Base-by-base conservation (phyloP, 2,797 vertebrate genomes). In the Yasuhikotakia modesta region DNA sequence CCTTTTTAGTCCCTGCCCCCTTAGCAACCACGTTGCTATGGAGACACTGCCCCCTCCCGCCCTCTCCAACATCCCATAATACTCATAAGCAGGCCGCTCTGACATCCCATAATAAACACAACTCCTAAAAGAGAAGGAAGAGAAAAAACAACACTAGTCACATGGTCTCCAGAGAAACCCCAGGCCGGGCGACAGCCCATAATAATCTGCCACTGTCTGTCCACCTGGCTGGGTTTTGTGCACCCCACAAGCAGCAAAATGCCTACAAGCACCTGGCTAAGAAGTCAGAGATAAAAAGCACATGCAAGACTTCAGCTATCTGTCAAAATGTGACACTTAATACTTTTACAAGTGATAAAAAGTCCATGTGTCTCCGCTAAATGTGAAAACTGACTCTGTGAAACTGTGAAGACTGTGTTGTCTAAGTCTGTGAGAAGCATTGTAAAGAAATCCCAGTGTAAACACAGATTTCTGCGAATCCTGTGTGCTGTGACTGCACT, bases 51-150 rank as follows among this genome's bases (percentile, higher is more conserved):
- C 87, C 89, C 80, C 87, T 67, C 83, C 86, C 80, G 46, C 65
- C 61, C 83, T 80, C 83, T 63, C 71, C 1, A 70, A 81, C 92
- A 94, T 91, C 93, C 93, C 93, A 94, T 94, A 94, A 94, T 94
- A 94, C 79, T 93, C 87, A 84, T 73, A 78, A 77, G 85, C 82
- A 90, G 88, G 82, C 78, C 14, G 63, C 79, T 87, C 87, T 90
- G 89, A 88, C 92, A 94, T 94, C 92, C 93, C 93, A 94, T 94
- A 94, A 95, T 94, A 94, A 81, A 66, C 89, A 86, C 89, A 91
- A 91, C 87, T 91, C 87, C 89, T 89, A 90, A 92, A 91, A 92
- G 86, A 92, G 83, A 90, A 87, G 83, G 86, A 83, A 87, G 82
- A 79, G 83, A 83, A 81, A 73, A 80, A 78, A 80, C 67, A 77